Percentiles rank a stretch among this genome's conserved stretches.
Evolutionary conservation across 2,113 vertebrate genomes (phyloP).

Genomic region (Puma concolor): DNA sequence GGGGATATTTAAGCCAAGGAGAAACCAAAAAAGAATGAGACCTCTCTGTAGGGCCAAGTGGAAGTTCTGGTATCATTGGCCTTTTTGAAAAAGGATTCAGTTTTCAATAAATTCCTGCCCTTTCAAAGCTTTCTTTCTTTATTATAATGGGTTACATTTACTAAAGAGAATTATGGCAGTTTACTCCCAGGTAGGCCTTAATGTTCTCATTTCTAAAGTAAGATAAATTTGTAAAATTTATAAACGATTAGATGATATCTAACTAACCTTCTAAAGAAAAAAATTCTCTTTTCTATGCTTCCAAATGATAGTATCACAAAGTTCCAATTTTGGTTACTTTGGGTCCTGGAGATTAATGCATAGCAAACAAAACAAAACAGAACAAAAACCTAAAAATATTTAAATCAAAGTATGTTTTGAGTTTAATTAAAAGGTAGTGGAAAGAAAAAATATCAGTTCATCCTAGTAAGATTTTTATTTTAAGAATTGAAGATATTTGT

Average conservation of each 20-base stretch:
- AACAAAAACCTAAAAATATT: background rate
- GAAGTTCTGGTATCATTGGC: background rate
- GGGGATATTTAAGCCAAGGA: background rate
- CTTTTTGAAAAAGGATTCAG: background rate
- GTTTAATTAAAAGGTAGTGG: background rate
- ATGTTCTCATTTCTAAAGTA: slow-evolving; percentile 1
- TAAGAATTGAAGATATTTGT: background rate
- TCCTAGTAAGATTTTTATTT: slow-evolving; percentile 18
- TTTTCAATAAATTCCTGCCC: background rate
- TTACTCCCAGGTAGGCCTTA: background rate
- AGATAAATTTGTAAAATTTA: background rate
- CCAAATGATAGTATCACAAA: background rate
- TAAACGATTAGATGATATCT: background rate
- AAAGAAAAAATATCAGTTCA: slow-evolving; percentile 37
- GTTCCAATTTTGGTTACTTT: slow-evolving; percentile 24
- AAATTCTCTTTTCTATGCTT: slow-evolving; percentile 20
- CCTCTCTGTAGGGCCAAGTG: background rate
- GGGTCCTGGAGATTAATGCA: background rate
- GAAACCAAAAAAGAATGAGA: background rate
- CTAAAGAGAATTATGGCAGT: background rate
- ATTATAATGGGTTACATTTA: background rate
- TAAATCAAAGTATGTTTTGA: slow-evolving; percentile 33
- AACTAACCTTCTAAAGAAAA: slow-evolving; percentile 11
- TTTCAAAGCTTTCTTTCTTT: background rate
- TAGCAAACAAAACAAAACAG: background rate